phyloP scores from a whole-genome alignment of 2,797 vertebrate genomes.

The Syngnathus rostellatus region DNA sequence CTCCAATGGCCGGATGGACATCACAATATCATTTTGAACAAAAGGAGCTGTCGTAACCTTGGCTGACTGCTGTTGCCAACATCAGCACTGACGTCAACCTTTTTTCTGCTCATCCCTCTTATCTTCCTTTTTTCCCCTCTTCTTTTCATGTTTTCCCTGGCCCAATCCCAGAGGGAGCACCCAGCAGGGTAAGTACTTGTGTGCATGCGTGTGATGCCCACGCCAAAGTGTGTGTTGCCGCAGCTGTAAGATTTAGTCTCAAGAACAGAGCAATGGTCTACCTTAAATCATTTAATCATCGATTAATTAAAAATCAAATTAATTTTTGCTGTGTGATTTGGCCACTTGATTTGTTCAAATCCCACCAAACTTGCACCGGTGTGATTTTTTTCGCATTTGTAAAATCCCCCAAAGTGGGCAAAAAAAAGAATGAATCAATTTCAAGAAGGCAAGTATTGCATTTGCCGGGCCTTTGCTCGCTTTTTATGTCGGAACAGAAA shows the following conservation, averaged over 20 bases:
- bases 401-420: background rate
- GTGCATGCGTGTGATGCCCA: conserved; percentile 19
- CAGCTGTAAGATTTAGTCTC: background rate
- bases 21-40: conserved; percentile 58
- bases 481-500: background rate
- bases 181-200: conserved; percentile 68
- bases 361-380: too few relatives aligned
- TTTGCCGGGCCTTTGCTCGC: background rate
- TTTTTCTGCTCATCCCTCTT: conserved; percentile 14
- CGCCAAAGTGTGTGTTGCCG: conserved; percentile 42
- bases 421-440: background rate
- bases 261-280: too few relatives aligned
- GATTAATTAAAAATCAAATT: too few relatives aligned
- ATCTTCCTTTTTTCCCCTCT: conserved; percentile 23
- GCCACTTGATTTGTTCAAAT: too few relatives aligned
- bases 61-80: conserved; percentile 59
- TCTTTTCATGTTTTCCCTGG: conserved; percentile 13
- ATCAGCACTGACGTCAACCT: conserved; percentile 66
- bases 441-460: background rate
- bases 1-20: conserved; percentile 28
- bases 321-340: too few relatives aligned
- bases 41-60: conserved; percentile 54
- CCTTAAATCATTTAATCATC: too few relatives aligned
- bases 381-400: too few relatives aligned
- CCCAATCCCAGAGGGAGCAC: conserved; percentile 65